Evolutionary conservation across 2,797 vertebrate species (phyloP), one percentile per base, ranked within the genome.

Genomic region (Artibeus jamaicensis): DNA sequence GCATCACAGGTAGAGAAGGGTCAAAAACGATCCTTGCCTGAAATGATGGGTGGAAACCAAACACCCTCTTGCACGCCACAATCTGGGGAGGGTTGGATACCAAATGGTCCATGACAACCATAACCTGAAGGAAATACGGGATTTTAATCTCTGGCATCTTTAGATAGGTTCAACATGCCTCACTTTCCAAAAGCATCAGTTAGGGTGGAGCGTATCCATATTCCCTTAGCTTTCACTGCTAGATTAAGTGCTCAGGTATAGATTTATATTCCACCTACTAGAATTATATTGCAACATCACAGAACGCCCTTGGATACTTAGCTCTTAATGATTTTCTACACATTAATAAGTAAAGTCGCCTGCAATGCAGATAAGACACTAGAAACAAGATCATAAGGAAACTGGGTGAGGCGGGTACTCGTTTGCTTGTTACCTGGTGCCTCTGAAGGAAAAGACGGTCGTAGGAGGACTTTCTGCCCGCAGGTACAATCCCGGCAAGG

Each of bases 331-430:
- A 96, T 97, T 97, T 97, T 74, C 84, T 86, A 97, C 97, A 97
- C 97, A 98, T 98, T 98, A 98, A 98, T 98, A 98, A 98, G 97
- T 98, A 98, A 98, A 98, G 97, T 97, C 96, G 97, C 91, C 98
- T 98, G 98, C 98, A 98, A 98, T 98, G 98, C 98, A 98, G 98
- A 97, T 98, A 96, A 96, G 93, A 96, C 95, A 94, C 92, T 84
- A 93, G 96, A 98, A 97, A 96, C 57, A 87, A 97, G 97, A 97
- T 95, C 96, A 96, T 50, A 97, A 92, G 77, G 83, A 97, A 97
- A 95, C 76, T 89, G 97, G 95, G 94, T 96, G 94, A 97, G 97
- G 97, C 93, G 44, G 82, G 74, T 77, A 79, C 90, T 91, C 93
- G 44, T 97, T 97, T 96, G 98, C 98, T 98, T 96, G 92, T 98